Evolutionary conservation across 2,888 invertebrate genomes (phyloP), one percentile per base, ranked within the genome.

Genomic region (Agrochola lota): DNA sequence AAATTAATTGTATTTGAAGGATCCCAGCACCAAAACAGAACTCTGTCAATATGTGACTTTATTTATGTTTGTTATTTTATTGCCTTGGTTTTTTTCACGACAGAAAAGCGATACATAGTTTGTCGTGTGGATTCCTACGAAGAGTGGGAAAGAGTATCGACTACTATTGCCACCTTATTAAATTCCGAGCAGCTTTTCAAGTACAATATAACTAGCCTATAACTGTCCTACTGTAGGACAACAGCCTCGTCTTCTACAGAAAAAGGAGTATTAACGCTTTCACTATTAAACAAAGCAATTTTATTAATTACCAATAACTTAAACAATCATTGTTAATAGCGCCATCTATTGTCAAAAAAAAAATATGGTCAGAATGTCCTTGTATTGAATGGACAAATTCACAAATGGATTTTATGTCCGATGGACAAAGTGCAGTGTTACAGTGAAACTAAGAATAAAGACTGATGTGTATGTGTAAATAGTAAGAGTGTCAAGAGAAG

Each of bases 401-500:
- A 15, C 9, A 63, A 70, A 71, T 30, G 62, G 60, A 55, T 26
- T 62, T 1, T 11, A 9, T 55, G 23, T 30, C n/a, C 4, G 0
- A 52, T 30, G 59, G 60, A 72, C 52, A 57, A 68, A 73, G 66
- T 75, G 84, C 43, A 72, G 84, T 81, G 84, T 78, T 69, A 55
- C 74, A 74, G 83, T 84, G 72, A 81, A 74, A 67, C 26, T 77
- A 84, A 71, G 63, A 81, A 35, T 55, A 60, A 84, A 84, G 84
- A 84, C 84, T 84, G 84, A 84, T 78, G 84, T 78, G 84, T 71
- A n/a, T 52, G 75, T 81, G 81, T 84, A 84, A 67, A 84, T 84
- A 84, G 1, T 68, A 73, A 60, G 52, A 63, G 78, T 81, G 55
- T 76, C 35, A 15, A n/a, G 26, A 1, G 55, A 46, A 73, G 63